Base-by-base conservation (phyloP, 2,888 invertebrate species). In the Sesia apiformis region DNA sequence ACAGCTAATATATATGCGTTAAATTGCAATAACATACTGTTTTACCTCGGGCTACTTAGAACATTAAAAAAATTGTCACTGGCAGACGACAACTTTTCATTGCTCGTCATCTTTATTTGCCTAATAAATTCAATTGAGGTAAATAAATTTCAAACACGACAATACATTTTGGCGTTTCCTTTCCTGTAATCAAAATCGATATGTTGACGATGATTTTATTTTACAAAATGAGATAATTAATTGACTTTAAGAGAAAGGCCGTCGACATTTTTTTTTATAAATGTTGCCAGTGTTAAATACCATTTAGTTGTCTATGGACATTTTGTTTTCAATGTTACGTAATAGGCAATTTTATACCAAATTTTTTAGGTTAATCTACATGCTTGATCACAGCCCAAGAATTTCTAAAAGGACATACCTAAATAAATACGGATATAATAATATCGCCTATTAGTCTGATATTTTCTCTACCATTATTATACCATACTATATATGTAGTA, bases 321-420 rank as follows among this genome's bases (percentile, higher is more conserved):
- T 43, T 43, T 3, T 6, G 46, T 46, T 46, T 46, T 8, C 0
- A 46, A 46, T n/a, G 46, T 46, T 46, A n/a, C 23, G 23, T 23
- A 23, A 23, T 46, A n/a, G 46, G 46, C 3, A 23, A 23, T 23
- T 23, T 23, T 23, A 23, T 46, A 23, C 46, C 46, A 46, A 46
- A 46, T 7, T 4, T 46, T 46, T 23, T 3, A 38, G 38, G 7
- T 38, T 50, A 50, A 8, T 23, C 5, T 50, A 50, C 50, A 38
- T 50, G 50, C 62, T 59, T 64, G 69, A 72, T 80, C 78, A 79
- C 81, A 81, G 80, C 78, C 79, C 73, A 70, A 76, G 66, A 75
- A 76, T 76, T 70, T 64, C 70, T 70, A 72, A 65, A 64, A 68
- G 68, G 72, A 72, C 69, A 75, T 67, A 66, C 70, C 68, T 74